Conservation (phyloP, 2,113 vertebrate genomes). For the Thamnaconus septentrionalis region DNA sequence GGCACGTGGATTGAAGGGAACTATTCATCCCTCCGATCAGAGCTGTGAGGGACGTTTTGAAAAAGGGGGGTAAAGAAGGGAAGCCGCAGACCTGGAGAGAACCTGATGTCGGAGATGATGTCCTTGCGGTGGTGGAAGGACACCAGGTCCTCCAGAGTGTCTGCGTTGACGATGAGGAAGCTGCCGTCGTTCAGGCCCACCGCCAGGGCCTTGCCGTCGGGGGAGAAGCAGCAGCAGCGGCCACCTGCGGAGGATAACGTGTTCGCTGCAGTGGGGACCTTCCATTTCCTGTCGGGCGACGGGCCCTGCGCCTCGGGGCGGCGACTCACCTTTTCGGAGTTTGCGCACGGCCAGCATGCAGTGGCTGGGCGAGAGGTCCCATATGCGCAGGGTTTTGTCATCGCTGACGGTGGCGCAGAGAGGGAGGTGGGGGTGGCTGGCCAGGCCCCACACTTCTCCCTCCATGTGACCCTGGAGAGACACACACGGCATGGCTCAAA, state of each 20-base stretch:
- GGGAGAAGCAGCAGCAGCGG: constrained; percentile 97
- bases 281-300: constrained; percentile 23
- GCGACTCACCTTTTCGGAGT: constrained; percentile 90
- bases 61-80: neutral
- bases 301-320: neutral
- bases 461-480: constrained; percentile 95
- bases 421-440: constrained; percentile 95
- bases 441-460: constrained; percentile 97
- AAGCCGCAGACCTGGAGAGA: constrained; percentile 88
- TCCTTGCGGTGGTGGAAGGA: constrained; percentile 98
- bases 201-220: constrained; percentile 94
- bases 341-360: constrained; percentile 99
- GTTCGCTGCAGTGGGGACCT: constrained; percentile 20
- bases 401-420: constrained; percentile 98
- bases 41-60: constrained; percentile 7
- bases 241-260: constrained; percentile 78
- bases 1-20: constrained; percentile 17
- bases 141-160: constrained; percentile 96
- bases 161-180: constrained; percentile 95
- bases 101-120: constrained; percentile 94
- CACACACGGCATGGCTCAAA: neutral
- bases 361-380: constrained; percentile 98
- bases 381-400: constrained; percentile 98
- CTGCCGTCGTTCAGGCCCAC: constrained; percentile 96
- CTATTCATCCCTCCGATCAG: constrained; percentile 8